Percentiles rank a stretch among this genome's conserved stretches.
Conservation (phyloP, 2,888 invertebrate genomes). For the Trichogramma dendrolimi region DNA sequence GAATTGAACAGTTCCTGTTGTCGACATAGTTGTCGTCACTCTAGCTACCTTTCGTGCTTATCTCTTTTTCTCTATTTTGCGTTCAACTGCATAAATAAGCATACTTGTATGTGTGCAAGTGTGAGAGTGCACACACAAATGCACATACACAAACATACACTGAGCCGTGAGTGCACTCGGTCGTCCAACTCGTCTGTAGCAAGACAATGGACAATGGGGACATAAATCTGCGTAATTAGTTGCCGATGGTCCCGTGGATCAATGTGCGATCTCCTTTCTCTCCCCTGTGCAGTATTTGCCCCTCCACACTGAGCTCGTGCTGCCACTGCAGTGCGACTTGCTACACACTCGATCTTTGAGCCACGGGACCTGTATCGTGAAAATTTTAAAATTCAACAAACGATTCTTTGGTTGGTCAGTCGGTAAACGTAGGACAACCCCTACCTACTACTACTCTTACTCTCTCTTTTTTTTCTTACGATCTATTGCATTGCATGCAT, state of each 20-base stretch:
- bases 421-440: slow-evolving; percentile 48
- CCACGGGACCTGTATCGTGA: slow-evolving; percentile 4
- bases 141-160: too few relatives aligned
- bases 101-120: too few relatives aligned
- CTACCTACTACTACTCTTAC: slow-evolving; percentile 35
- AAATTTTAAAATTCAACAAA: slow-evolving; percentile 40
- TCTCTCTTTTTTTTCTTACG: not conserved
- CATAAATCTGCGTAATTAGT: slow-evolving; percentile 94
- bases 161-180: too few relatives aligned
- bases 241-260: slow-evolving; percentile 59
- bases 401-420: slow-evolving; percentile 51
- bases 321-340: not conserved
- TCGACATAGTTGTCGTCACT: not conserved
- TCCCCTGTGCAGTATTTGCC: slow-evolving; percentile 20
- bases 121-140: too few relatives aligned
- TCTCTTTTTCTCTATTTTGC: too few relatives aligned
- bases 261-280: slow-evolving; percentile 51
- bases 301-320: slow-evolving; percentile 30
- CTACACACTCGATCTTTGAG: not conserved
- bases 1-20: not conserved
- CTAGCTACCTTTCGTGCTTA: too few relatives aligned
- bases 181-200: too few relatives aligned
- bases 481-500: not conserved
- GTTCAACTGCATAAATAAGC: too few relatives aligned
- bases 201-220: slow-evolving; percentile 86